Percentiles rank a stretch among this genome's conserved stretches.
These are phyloP conservation scores for Chaenocephalus aceratus DNA, from an alignment of 2,113 vertebrate species.

Conservation along the genomic window DNA sequence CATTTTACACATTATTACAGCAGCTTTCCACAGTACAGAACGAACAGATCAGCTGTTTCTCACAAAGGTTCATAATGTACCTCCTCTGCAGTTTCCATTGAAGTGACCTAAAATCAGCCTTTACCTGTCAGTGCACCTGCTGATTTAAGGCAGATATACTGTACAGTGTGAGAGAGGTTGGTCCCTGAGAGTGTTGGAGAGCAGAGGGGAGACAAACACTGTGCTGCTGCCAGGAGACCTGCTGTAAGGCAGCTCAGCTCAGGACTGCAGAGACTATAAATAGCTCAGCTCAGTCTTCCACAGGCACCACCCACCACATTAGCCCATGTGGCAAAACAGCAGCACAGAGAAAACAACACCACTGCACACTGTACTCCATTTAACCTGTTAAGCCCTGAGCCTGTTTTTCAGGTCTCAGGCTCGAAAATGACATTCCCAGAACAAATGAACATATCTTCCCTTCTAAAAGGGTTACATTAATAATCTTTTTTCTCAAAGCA, in stretches of 20 bases:
- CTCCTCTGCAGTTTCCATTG: neutral
- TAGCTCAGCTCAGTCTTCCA: constrained; percentile 61
- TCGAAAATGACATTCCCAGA: no score
- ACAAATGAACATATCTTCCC: no score
- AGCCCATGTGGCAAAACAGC: constrained; percentile 63
- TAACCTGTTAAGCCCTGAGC: no score
- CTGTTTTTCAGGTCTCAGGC: no score
- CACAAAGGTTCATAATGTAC: neutral
- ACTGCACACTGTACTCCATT: constrained; percentile 35
- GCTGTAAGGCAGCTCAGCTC: constrained; percentile 64
- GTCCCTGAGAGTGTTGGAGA: constrained; percentile 23
- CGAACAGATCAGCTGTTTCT: neutral
- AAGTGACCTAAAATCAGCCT: neutral
- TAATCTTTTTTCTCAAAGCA: no score
- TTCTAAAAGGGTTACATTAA: no score
- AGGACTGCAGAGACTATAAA: constrained; percentile 81
- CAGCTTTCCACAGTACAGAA: neutral
- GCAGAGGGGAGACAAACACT: constrained; percentile 41
- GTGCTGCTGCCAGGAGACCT: constrained; percentile 68
- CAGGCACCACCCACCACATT: constrained; percentile 69
- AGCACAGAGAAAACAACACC: constrained; percentile 62
- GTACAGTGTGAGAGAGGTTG: neutral
- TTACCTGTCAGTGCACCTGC: constrained; percentile 18
- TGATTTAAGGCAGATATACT: constrained; percentile 15
- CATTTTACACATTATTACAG: neutral